phyloP scores from a whole-genome alignment of 2,888 invertebrate species.

The Eristalis intricaria region DNA sequence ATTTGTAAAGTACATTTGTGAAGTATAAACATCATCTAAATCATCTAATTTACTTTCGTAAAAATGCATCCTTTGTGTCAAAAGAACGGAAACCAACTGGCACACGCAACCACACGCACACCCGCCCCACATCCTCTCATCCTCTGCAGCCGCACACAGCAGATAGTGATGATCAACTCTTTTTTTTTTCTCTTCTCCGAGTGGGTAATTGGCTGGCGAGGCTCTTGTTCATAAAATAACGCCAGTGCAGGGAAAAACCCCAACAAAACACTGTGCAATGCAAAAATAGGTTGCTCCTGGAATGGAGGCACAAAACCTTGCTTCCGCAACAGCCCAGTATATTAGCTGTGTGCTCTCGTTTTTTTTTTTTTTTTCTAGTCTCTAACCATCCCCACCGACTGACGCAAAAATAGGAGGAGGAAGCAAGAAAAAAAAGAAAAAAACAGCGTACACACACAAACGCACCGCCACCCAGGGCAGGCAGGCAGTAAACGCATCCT shows the following conservation, averaged over 20 bases:
- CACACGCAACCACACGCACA: slow-evolving; percentile 24
- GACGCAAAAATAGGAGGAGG: slow-evolving; percentile 47
- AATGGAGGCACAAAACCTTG: slow-evolving; percentile 62
- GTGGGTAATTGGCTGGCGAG: slow-evolving; percentile 64
- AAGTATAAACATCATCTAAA: slow-evolving; percentile 40
- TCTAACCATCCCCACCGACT: slow-evolving; percentile 40
- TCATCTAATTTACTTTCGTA: slow-evolving; percentile 46
- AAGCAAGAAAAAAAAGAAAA: slow-evolving; percentile 1
- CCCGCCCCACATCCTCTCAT: neutral
- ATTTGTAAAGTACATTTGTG: neutral
- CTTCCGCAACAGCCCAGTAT: slow-evolving; percentile 61
- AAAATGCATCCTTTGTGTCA: slow-evolving; percentile 22
- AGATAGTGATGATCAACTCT: slow-evolving; percentile 56
- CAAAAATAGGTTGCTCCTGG: slow-evolving; percentile 45
- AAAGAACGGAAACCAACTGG: slow-evolving; percentile 55
- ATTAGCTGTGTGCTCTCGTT: slow-evolving; percentile 15
- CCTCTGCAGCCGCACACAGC: slow-evolving; percentile 11
- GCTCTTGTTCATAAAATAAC: slow-evolving; percentile 55
- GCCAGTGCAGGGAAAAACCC: slow-evolving; percentile 10
- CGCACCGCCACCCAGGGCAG: neutral
- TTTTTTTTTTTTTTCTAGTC: slow-evolving; percentile 34
- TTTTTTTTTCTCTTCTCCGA: slow-evolving; percentile 29
- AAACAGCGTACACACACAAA: slow-evolving; percentile 5
- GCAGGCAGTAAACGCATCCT: slow-evolving; percentile 36
- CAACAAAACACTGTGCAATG: slow-evolving; percentile 21